Evolutionary conservation across 2,888 invertebrate genomes (phyloP).

Genomic region (Cerceris ruficornis): DNA sequence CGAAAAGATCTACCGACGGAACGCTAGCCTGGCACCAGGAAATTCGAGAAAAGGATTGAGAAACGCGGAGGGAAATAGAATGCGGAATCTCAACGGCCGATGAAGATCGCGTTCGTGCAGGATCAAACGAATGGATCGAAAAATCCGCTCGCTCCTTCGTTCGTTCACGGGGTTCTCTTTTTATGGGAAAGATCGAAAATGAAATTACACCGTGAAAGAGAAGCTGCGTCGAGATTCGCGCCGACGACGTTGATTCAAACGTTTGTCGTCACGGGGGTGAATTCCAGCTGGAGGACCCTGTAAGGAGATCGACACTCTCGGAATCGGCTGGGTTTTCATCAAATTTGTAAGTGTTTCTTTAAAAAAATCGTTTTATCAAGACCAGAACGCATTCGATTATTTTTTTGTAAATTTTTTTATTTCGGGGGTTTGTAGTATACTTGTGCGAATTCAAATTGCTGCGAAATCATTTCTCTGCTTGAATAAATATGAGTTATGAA

Average conservation of each 20-base stretch:
- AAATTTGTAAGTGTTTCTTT: constrained; percentile 33
- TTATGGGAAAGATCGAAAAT: constrained; percentile 65
- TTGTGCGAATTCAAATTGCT: not conserved
- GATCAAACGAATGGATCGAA: constrained; percentile 6
- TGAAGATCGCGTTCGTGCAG: constrained; percentile 21
- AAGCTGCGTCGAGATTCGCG: constrained; percentile 18
- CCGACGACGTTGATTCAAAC: constrained; percentile 22
- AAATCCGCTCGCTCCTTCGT: not conserved
- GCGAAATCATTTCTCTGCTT: too few relatives aligned
- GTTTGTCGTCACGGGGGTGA: constrained; percentile 22
- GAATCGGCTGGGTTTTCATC: constrained; percentile 12
- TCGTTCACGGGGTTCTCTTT: constrained; percentile 2
- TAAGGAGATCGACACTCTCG: constrained; percentile 26
- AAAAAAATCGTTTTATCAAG: not conserved
- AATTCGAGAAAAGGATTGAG: not conserved
- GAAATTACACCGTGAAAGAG: constrained; percentile 82
- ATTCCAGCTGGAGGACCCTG: constrained; percentile 1
- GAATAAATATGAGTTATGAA: too few relatives aligned
- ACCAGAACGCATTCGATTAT: too few relatives aligned
- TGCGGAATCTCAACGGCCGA: constrained; percentile 9
- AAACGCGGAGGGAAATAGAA: not conserved
- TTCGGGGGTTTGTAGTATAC: not conserved
- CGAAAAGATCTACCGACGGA: too few relatives aligned
- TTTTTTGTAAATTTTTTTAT: too few relatives aligned
- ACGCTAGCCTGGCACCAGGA: constrained; percentile 23